These are phyloP conservation scores for Loriculus beryllinus DNA, from an alignment of 2,797 vertebrate genomes.

Conservation along the genomic window DNA sequence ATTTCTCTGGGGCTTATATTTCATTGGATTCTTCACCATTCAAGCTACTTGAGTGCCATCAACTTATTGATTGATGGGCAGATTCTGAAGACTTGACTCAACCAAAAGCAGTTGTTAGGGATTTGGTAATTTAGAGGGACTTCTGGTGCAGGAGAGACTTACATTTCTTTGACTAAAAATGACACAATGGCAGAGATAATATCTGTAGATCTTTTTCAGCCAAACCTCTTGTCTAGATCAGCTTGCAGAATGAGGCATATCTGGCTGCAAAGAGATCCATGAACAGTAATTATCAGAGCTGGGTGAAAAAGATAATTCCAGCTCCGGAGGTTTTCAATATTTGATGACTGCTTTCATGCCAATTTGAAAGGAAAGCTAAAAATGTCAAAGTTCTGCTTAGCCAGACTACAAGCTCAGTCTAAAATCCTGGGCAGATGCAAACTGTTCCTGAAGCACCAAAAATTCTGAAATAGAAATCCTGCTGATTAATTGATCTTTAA, in stretches of 20 bases:
- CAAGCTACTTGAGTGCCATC: neutral
- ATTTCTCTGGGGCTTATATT: neutral
- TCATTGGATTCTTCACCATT: neutral
- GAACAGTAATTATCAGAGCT: neutral
- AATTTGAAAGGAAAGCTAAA: neutral
- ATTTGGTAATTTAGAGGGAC: neutral
- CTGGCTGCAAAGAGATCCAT: neutral
- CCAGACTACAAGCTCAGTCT: neutral
- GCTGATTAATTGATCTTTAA: neutral
- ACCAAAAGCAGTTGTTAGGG: neutral
- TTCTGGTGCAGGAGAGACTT: neutral
- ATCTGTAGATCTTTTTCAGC: neutral
- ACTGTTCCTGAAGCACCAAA: neutral
- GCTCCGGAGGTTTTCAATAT: neutral
- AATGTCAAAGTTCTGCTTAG: slow-evolving; percentile 25
- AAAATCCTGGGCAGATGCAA: neutral
- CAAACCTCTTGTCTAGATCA: neutral
- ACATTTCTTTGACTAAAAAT: neutral
- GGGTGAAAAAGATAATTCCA: neutral
- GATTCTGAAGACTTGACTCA: neutral
- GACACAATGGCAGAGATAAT: neutral
- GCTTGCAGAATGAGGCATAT: neutral
- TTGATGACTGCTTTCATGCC: neutral
- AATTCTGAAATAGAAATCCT: neutral
- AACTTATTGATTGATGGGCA: neutral